These are phyloP conservation scores for Drosophila gaucha DNA, from an alignment of 2,888 invertebrate species.

Conservation along the genomic window DNA sequence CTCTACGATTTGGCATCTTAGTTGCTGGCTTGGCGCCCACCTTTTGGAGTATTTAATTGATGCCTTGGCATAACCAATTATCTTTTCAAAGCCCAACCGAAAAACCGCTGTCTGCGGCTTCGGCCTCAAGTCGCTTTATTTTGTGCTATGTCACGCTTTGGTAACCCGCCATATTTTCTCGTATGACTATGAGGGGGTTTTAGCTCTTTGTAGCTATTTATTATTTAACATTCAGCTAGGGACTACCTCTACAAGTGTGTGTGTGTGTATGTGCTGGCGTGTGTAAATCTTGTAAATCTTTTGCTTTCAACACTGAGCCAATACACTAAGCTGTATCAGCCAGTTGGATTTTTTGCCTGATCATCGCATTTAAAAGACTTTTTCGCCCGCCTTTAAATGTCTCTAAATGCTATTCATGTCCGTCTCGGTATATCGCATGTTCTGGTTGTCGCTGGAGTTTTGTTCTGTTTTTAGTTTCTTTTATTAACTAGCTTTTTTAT, in stretches of 20 bases:
- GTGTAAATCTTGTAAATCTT: constrained; percentile 78
- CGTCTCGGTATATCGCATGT: constrained; percentile 59
- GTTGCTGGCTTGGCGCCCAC: constrained; percentile 40
- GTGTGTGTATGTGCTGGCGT: constrained; percentile 51
- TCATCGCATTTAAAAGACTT: constrained; percentile 75
- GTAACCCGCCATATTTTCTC: constrained; percentile 58
- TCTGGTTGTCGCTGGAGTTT: constrained; percentile 36
- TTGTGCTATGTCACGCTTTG: constrained; percentile 68
- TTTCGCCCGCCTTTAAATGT: constrained; percentile 54
- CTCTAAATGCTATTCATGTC: constrained; percentile 73
- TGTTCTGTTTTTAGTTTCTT: constrained; percentile 38
- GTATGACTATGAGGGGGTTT: constrained; percentile 12
- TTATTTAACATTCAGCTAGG: constrained; percentile 61
- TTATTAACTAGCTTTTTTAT: constrained; percentile 65
- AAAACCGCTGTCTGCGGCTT: constrained; percentile 23
- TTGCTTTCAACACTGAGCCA: constrained; percentile 63
- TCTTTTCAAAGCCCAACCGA: constrained; percentile 36
- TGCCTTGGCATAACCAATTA: constrained; percentile 71
- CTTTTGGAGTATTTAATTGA: constrained; percentile 68
- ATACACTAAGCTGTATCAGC: constrained; percentile 22
- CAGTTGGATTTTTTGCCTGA: constrained; percentile 44
- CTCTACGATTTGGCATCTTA: constrained; percentile 10
- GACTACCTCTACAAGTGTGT: constrained; percentile 6
- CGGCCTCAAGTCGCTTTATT: constrained; percentile 22
- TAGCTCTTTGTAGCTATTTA: constrained; percentile 62